Evolutionary conservation across 1,140 invertebrate species (phyloP), one percentile per base, ranked within the genome.

Genomic region (Hylyphantes graminicola): DNA sequence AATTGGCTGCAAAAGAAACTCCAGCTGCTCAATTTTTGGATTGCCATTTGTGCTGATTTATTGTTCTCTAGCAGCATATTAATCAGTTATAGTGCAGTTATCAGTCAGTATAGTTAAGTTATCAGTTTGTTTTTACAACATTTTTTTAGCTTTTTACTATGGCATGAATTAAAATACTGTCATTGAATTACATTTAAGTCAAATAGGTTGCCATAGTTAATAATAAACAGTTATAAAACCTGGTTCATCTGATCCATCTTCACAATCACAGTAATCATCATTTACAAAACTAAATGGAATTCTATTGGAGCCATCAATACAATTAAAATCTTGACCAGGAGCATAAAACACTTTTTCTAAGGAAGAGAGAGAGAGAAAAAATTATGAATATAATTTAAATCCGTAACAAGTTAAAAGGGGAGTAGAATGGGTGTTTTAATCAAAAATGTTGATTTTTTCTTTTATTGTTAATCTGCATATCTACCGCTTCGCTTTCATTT

Each of bases 261-360:
- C 90, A 90, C 98, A 99, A 90, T 99, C 98, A 92, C 98, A 99
- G 90, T 97, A 99, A 91, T 99, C 96, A 90, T 99, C 98, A 90
- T 99, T 99, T 19, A 99, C 93, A 88, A 94, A 93, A 48, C 91
- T 90, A 90, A 95, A 98, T 2, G 96, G 94, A 88, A 99, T 94
- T 2, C 92, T 92, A 85, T 92, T 90, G 84, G 93, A 95, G 15
- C 95, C 95, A 92, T 98, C 96, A 76, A 98, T 92, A 90, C 97
- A 98, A 55, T 92, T 93, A 90, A 98, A 98, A 87, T 96, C 93
- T 86, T 87, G 80, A 35, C 76, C 84, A 61, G 87, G 86, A 53
- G 88, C 85, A 84, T 90, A 91, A 53, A 91, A 88, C 9, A 88
- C 17, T 63, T 87, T 87, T 55, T 86, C 87, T 87, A 50, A 50